Evolutionary conservation across 2,113 vertebrate genomes (phyloP).

Genomic region (Orthochromis indermauri): DNA sequence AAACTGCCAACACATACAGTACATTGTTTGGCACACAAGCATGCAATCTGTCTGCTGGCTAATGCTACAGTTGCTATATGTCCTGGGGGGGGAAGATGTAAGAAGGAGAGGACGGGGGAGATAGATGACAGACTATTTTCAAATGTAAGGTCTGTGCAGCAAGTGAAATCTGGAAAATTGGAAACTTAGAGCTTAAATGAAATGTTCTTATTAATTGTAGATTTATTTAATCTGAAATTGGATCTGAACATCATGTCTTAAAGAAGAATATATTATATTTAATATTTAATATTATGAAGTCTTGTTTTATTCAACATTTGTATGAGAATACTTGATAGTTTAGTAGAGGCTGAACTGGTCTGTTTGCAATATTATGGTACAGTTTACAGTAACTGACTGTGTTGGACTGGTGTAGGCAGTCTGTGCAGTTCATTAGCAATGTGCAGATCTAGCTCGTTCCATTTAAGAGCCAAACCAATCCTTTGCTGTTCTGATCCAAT

Average conservation of each 20-base stretch:
- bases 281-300: not conserved
- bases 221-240: not conserved
- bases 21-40: not conserved
- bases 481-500: not conserved
- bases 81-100: not conserved
- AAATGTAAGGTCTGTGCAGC: not conserved
- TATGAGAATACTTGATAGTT: not conserved
- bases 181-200: not conserved
- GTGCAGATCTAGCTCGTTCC: not conserved
- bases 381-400: not conserved
- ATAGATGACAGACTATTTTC: not conserved
- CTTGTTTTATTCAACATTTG: rapidly evolving
- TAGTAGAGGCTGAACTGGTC: not conserved
- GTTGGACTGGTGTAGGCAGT: not conserved
- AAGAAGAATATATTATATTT: not conserved
- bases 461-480: not conserved
- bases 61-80: not conserved
- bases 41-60: not conserved
- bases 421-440: not conserved
- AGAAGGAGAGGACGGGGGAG: not conserved
- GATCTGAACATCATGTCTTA: not conserved
- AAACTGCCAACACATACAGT: not conserved
- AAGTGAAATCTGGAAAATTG: not conserved
- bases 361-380: not conserved
- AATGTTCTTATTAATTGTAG: not conserved